phyloP scores from a whole-genome alignment of 2,888 invertebrate genomes.

The Molanna angustata region DNA sequence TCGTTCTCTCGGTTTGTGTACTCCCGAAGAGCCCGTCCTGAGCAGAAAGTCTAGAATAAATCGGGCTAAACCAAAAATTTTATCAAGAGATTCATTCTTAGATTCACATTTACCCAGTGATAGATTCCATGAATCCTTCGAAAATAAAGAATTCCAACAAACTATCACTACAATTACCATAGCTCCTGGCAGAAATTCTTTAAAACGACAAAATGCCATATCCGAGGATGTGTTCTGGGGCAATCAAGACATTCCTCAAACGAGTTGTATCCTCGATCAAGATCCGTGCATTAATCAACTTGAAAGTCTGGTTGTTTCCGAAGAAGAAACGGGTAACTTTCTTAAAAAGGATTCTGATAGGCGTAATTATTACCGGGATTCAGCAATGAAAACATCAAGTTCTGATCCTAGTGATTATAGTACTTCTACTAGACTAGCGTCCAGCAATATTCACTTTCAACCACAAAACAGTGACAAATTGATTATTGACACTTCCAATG shows the following conservation, averaged over 20 bases:
- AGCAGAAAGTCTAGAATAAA: background rate
- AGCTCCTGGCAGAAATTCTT: background rate
- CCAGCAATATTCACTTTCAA: background rate
- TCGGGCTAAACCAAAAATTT: conserved; percentile 2
- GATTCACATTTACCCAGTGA: background rate
- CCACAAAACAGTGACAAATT: too few species aligned
- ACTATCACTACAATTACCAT: background rate
- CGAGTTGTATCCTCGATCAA: background rate
- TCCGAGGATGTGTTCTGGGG: conserved; percentile 3
- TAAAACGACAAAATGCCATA: conserved; percentile 19
- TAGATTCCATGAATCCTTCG: too few species aligned
- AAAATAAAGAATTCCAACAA: too few species aligned
- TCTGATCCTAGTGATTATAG: conserved; percentile 14
- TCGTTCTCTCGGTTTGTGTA: conserved; percentile 3
- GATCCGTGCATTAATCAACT: background rate
- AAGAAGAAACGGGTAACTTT: too few species aligned
- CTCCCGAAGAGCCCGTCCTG: conserved; percentile 8
- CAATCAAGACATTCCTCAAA: background rate
- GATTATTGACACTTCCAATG: too few species aligned
- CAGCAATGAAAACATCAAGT: too few species aligned
- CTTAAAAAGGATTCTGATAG: too few species aligned
- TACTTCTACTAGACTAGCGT: too few species aligned
- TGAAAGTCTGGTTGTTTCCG: background rate
- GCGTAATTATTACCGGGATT: too few species aligned
- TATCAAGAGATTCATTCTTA: conserved; percentile 2